Evolutionary conservation across 2,113 vertebrate species (phyloP).

Genomic region (Scalopus aquaticus): DNA sequence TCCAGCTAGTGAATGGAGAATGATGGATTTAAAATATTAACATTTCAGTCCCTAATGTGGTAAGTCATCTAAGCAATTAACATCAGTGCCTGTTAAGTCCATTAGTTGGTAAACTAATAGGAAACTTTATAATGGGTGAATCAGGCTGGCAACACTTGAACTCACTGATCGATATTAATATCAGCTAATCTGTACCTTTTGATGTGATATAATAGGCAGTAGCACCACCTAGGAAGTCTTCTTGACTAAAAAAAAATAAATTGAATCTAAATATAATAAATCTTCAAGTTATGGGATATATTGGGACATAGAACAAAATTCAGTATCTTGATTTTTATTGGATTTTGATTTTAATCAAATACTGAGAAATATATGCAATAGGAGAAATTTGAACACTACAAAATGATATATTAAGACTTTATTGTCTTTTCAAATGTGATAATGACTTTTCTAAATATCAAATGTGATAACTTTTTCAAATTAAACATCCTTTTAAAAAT

Average conservation of each 20-base stretch:
- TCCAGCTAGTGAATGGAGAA: constrained; percentile 32
- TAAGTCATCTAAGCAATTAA: constrained; percentile 63
- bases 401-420: constrained; percentile 6
- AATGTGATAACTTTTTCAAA: too few relatives aligned
- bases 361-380: not conserved
- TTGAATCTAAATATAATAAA: constrained; percentile 35
- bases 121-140: constrained; percentile 52
- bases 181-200: not conserved
- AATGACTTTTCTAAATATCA: not conserved
- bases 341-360: not conserved
- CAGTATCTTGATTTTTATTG: not conserved
- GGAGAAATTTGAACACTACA: not conserved
- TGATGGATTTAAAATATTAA: constrained; percentile 51
- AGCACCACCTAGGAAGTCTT: not conserved
- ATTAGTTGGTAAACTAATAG: constrained; percentile 49
- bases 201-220: not conserved
- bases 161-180: constrained; percentile 34
- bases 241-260: not conserved
- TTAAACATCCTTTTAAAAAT: too few relatives aligned
- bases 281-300: constrained; percentile 2
- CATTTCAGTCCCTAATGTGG: constrained; percentile 53
- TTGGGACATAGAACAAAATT: constrained; percentile 1
- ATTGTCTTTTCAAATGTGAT: constrained; percentile 6
- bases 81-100: constrained; percentile 51
- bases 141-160: constrained; percentile 37